Base-by-base conservation (phyloP, 2,888 invertebrate genomes). In the Yponomeuta malinellus region DNA sequence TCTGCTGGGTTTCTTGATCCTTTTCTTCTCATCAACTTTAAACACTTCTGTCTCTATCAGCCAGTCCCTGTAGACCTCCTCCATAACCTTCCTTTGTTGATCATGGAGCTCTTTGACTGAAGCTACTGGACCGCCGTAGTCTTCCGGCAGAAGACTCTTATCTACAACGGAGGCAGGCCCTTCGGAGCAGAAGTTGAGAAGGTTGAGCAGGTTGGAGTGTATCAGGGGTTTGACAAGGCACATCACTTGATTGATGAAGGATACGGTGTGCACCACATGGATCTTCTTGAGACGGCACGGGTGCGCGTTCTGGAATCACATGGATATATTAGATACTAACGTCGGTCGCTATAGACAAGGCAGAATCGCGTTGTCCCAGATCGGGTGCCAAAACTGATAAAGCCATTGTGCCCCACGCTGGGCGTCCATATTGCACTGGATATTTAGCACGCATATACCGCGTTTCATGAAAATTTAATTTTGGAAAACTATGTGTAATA, bases 221-320 rank as follows among this genome's bases (percentile, higher is more conserved):
- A 95, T 94, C 75, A 95, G 88, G 0, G 95, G 95, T 73, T 94
- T 93, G 9, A 95, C 88, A 66, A 95, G 90, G 71, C 94, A 92
- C 94, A 95, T 94, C 33, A 95, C 93, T 83, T 95, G 95, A 81
- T 95, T 94, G 76, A 95, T 94, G 87, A 94, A 95, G 68, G 94
- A 93, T 8, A 94, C 94, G 0, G 95, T 94, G 80, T 95, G 94
- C 66, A 95, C 91, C 1, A 95, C 93, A 81, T 95, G 95, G 76
- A 95, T 93, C 78, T 93, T 93, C 84, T 94, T 95, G 29, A 95
- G 88, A 72, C 95, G 93, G 69, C 93, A 94, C 0, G 95, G 95
- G 79, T 95, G 95, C 0, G 94, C 95, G 78, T 94, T 95, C 94
- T 94, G 85, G 31, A 90, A 87, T 29, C 12, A 67, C 1, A 15